Percentiles rank a stretch among this genome's conserved stretches.
Evolutionary conservation across 2,888 invertebrate species (phyloP).

Genomic region (Agrilus biguttatus): DNA sequence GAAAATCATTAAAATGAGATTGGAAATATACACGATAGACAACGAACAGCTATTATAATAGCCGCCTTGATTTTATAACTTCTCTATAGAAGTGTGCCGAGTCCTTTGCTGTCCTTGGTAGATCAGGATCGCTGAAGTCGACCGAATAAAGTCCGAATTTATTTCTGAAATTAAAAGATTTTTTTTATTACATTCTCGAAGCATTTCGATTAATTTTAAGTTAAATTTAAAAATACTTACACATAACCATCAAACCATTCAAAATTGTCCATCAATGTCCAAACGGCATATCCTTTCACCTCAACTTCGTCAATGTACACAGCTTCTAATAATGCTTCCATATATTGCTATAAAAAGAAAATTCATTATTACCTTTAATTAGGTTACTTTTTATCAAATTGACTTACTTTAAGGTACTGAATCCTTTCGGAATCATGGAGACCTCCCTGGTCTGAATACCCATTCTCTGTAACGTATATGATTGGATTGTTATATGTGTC

Average conservation of each 20-base stretch:
- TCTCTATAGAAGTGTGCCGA: not conserved
- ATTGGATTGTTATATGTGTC: slow-evolving; percentile 30
- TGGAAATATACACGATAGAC: too few relatives aligned
- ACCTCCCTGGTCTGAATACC: slow-evolving; percentile 24
- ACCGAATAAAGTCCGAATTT: not conserved
- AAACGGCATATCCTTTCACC: slow-evolving; percentile 39
- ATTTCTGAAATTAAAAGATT: too few relatives aligned
- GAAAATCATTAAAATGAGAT: not conserved
- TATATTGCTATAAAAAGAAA: slow-evolving; percentile 19
- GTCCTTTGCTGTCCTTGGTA: not conserved
- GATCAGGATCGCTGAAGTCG: not conserved
- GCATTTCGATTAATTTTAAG: too few relatives aligned
- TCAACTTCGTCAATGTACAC: slow-evolving; percentile 32
- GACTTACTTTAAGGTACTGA: slow-evolving; percentile 8
- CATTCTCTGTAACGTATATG: slow-evolving; percentile 38
- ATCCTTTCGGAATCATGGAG: slow-evolving; percentile 7
- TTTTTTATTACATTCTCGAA: too few relatives aligned
- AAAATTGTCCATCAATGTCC: slow-evolving; percentile 32
- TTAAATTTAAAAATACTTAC: slow-evolving; percentile 23
- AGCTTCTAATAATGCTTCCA: slow-evolving; percentile 34
- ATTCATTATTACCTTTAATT: not conserved
- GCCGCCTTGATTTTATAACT: not conserved
- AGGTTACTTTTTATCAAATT: too few relatives aligned
- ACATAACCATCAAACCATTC: slow-evolving; percentile 46
- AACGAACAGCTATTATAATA: not conserved